These are phyloP conservation scores for Pica pica DNA, from an alignment of 2,113 vertebrate genomes.

Conservation along the genomic window DNA sequence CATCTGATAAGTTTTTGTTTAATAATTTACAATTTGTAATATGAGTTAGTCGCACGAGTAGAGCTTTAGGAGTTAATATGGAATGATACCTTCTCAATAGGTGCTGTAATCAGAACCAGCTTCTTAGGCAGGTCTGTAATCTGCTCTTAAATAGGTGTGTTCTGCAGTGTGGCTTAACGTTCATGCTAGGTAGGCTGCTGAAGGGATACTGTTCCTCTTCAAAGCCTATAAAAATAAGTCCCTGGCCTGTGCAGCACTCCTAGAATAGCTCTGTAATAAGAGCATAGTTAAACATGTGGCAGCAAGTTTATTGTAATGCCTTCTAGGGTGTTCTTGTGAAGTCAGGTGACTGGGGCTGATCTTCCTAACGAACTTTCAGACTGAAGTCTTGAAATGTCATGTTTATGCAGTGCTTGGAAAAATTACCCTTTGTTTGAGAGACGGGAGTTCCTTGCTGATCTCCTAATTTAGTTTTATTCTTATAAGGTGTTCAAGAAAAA, in stretches of 20 bases:
- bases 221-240: constrained; percentile 16
- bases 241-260: neutral
- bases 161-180: neutral
- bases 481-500: neutral
- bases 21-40: constrained; percentile 8
- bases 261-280: constrained; percentile 45
- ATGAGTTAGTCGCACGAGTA: neutral
- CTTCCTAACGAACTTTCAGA: neutral
- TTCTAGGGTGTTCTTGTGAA: constrained; percentile 15
- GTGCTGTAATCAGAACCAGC: neutral
- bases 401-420: neutral
- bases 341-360: neutral
- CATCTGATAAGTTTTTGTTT: neutral
- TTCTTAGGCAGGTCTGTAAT: neutral
- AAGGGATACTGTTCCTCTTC: neutral
- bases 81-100: neutral
- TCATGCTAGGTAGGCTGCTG: neutral
- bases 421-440: neutral
- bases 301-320: neutral
- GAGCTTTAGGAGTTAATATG: neutral
- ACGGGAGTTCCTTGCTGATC: neutral
- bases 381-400: neutral
- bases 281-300: neutral
- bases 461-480: neutral
- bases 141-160: neutral